Percentiles rank a stretch among this genome's conserved stretches.
Evolutionary conservation across 2,113 vertebrate species (phyloP).

Genomic region (Salvelinus namaycush): DNA sequence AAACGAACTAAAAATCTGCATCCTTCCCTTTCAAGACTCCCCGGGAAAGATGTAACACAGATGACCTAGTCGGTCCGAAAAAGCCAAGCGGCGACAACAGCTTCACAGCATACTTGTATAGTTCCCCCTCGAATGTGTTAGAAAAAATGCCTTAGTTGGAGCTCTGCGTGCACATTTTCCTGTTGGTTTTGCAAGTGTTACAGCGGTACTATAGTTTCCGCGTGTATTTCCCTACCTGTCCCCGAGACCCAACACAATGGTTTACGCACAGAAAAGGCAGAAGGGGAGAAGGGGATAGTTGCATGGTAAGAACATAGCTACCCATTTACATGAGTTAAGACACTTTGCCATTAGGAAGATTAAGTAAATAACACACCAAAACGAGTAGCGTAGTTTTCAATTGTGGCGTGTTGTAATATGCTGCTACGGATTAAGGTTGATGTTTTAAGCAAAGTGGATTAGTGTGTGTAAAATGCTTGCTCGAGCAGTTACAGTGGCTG

Average conservation of each 20-base stretch:
- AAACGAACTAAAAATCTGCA: constrained; percentile 16
- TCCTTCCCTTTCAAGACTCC: constrained; percentile 9
- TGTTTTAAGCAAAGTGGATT: constrained; percentile 4
- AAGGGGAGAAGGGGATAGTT: neutral
- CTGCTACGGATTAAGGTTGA: neutral
- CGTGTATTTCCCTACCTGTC: neutral
- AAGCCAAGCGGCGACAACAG: constrained; percentile 8
- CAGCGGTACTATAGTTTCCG: neutral
- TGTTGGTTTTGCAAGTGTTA: neutral
- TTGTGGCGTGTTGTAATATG: neutral
- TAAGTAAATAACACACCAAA: neutral
- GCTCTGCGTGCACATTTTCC: constrained; percentile 11
- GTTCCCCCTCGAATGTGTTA: constrained; percentile 27
- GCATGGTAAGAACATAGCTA: neutral
- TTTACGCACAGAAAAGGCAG: neutral
- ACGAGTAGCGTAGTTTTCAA: neutral
- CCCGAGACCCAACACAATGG: constrained; percentile 6
- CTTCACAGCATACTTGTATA: constrained; percentile 15
- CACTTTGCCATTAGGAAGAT: neutral
- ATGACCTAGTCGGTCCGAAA: neutral
- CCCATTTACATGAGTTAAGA: neutral
- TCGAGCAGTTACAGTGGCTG: neutral
- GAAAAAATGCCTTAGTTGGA: constrained; percentile 3
- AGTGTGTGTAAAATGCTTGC: neutral
- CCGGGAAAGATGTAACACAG: constrained; percentile 4